These are phyloP conservation scores for Acanthis flammea DNA, from an alignment of 2,797 vertebrate genomes.

Conservation along the genomic window DNA sequence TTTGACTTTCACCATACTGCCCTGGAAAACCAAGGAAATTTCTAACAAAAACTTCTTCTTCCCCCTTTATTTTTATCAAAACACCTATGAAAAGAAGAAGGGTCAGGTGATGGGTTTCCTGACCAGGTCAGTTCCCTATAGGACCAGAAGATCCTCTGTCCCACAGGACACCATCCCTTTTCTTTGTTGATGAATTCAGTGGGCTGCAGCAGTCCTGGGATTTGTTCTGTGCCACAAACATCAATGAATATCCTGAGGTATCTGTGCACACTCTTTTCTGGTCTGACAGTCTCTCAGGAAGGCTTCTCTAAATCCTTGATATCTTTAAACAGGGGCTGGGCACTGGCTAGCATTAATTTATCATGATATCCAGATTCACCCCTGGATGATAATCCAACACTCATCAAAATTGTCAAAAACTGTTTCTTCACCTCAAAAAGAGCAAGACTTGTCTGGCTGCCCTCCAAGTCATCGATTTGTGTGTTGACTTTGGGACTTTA, in stretches of 20 bases:
- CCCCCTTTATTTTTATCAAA: neutral
- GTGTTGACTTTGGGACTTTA: neutral
- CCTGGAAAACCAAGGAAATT: neutral
- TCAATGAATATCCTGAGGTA: neutral
- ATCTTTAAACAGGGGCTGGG: neutral
- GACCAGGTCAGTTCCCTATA: neutral
- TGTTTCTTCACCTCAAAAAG: neutral
- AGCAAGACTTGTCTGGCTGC: neutral
- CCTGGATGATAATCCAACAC: neutral
- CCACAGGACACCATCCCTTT: neutral
- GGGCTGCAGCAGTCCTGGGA: fast-evolving
- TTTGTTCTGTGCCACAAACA: neutral
- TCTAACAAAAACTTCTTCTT: neutral
- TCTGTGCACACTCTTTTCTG: neutral
- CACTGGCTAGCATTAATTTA: neutral
- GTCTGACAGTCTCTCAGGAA: neutral
- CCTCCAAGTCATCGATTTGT: neutral
- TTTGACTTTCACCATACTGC: neutral
- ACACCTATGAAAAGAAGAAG: neutral
- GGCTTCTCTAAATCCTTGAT: neutral
- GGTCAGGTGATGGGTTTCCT: neutral
- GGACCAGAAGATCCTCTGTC: neutral
- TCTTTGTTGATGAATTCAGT: neutral
- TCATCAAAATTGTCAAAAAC: neutral
- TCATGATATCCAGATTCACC: neutral